phyloP scores from a whole-genome alignment of 2,797 vertebrate genomes.

The Gallinago nigripennis region DNA sequence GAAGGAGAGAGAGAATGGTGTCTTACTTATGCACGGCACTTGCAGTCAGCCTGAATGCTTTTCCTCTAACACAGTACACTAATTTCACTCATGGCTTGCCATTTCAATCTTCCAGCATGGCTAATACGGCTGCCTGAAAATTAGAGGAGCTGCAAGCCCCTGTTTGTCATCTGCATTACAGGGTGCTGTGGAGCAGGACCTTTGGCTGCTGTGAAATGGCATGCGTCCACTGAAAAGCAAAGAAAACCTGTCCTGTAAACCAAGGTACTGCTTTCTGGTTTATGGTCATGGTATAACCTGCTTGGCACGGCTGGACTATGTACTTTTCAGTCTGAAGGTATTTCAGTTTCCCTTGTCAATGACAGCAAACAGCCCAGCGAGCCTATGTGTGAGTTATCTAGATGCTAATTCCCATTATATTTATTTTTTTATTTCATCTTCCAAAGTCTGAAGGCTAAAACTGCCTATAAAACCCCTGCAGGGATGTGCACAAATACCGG shows the following conservation, averaged over 20 bases:
- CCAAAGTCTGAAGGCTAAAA: neutral
- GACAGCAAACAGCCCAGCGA: neutral
- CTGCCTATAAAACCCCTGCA: neutral
- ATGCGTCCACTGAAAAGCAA: neutral
- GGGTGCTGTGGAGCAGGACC: neutral
- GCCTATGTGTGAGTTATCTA: neutral
- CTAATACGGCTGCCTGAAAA: neutral
- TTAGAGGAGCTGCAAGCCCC: neutral
- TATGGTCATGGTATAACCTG: neutral
- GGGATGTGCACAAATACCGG: neutral
- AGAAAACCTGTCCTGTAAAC: neutral
- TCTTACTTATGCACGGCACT: neutral
- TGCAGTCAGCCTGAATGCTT: neutral
- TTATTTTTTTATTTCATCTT: neutral
- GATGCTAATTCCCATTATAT: neutral
- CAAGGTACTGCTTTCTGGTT: neutral
- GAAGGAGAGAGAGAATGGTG: neutral
- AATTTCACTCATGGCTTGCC: slow-evolving; percentile 38
- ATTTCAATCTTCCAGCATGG: neutral
- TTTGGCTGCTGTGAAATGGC: neutral
- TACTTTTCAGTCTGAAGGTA: neutral
- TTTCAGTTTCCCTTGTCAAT: neutral
- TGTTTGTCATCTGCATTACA: neutral
- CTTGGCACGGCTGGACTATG: neutral
- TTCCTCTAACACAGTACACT: neutral